phyloP scores from a whole-genome alignment of 64 coral and sea anemone genomes.

The Cladopsammia gracilis region DNA sequence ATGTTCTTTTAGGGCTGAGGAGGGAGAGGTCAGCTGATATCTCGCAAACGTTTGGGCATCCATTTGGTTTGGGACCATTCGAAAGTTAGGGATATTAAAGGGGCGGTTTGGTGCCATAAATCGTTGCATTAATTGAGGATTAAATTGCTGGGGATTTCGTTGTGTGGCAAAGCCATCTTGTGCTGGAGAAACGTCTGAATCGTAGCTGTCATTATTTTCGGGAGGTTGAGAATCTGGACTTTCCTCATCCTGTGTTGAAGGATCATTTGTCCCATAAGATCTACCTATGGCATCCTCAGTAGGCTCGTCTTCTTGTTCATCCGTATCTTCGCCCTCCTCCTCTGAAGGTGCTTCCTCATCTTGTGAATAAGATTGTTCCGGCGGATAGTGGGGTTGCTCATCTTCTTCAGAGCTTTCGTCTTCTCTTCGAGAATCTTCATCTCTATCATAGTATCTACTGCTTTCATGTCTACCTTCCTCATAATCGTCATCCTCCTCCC shows the following conservation, averaged over 20 bases:
- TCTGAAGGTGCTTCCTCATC: conserved; percentile 16
- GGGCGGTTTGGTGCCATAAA: background rate
- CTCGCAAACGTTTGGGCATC: conserved; percentile 58
- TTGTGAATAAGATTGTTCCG: background rate
- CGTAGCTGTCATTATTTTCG: conserved; percentile 25
- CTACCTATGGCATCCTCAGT: background rate
- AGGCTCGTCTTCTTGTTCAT: background rate
- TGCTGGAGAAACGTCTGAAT: background rate
- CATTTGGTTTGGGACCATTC: background rate
- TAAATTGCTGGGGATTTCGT: background rate
- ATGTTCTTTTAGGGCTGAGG: conserved; percentile 32
- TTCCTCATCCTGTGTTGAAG: background rate
- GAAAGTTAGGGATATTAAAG: background rate
- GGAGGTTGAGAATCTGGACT: background rate
- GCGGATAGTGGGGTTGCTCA: background rate
- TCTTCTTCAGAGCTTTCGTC: conserved; percentile 25
- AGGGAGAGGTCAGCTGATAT: conserved; percentile 70
- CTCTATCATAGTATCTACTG: conserved; percentile 33
- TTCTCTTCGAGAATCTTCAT: background rate
- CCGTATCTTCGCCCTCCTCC: background rate
- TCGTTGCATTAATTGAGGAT: background rate
- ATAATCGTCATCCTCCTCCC: conserved; percentile 51
- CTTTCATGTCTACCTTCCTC: conserved; percentile 10
- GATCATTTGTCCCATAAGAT: background rate
- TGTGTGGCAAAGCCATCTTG: background rate